Percentiles rank a stretch among this genome's conserved stretches.
Conservation (phyloP, 2,797 vertebrate species). For the Danio aesculapii region DNA sequence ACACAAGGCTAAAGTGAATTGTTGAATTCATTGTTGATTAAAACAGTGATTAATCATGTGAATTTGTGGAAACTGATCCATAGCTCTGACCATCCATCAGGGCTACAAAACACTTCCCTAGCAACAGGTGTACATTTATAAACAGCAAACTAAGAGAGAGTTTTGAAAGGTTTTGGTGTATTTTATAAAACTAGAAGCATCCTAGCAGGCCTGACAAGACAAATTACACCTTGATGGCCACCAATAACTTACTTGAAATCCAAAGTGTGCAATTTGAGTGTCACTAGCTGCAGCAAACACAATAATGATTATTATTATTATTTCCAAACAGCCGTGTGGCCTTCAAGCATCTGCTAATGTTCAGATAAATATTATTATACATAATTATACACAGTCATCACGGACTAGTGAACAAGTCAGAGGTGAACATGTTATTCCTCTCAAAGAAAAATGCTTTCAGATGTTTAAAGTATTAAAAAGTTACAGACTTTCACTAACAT, state of each 20-base stretch:
- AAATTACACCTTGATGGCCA: background rate
- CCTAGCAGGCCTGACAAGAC: background rate
- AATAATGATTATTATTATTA: constrained; percentile 11
- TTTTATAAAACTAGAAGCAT: background rate
- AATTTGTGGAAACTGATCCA: background rate
- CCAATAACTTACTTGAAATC: background rate
- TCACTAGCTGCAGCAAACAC: background rate
- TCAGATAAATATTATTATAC: constrained; percentile 6
- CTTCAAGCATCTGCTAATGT: background rate
- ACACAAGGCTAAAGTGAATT: too few species aligned
- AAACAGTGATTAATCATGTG: too few species aligned
- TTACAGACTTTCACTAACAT: too few species aligned
- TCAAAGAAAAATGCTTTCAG: constrained; percentile 10
- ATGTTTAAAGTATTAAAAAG: background rate
- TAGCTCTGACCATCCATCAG: too few species aligned
- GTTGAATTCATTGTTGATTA: too few species aligned
- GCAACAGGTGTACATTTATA: background rate
- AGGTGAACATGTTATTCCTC: background rate
- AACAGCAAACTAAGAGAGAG: background rate
- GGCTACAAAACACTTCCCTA: background rate
- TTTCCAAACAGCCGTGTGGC: background rate
- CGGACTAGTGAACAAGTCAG: background rate
- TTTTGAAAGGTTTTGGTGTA: background rate
- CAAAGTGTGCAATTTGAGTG: background rate
- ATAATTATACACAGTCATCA: background rate